Base-by-base conservation (phyloP, 2,888 invertebrate species). In the Euclidia mi region DNA sequence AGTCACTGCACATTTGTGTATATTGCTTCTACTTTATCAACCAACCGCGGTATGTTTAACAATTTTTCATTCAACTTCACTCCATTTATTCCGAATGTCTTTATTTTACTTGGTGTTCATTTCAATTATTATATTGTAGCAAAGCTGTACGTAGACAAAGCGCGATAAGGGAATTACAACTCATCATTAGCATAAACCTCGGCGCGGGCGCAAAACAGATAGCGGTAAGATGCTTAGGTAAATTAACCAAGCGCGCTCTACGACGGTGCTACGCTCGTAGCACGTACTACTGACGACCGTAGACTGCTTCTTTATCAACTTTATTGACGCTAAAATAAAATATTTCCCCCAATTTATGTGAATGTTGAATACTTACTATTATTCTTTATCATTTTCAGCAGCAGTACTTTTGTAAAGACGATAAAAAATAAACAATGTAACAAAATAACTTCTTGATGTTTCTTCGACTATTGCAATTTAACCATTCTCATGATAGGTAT, bases 151-250 rank as follows among this genome's bases (percentile, higher is more conserved):
- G 87, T 84, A 91, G 87, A 91, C 92, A 90, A 89, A 88, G 81
- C 82, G 64, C 81, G 94, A 94, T 94, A 94, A 94, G 87, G 76
- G 94, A 78, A 86, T 94, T 89, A 94, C 94, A 91, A 79, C 76
- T 70, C 79, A 55, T 68, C 79, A 93, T 94, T 94, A 89, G 84
- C 94, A 94, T 94, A 94, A 94, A 90, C 90, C 81, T 51, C 76
- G 78, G 79, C 87, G 90, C 91, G 88, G 88, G 91, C 87, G 89
- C 89, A 84, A 82, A 79, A 80, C 81, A 84, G 94, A 93, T 93
- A 94, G 92, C 94, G 87, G 84, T 94, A 94, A 94, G 94, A 76
- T 91, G 92, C 94, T 94, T 94, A 94, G 78, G 84, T 84, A 89
- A 94, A 92, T 94, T 91, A 92, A 88, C 75, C 79, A 78, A 81